Conservation (phyloP, 2,888 invertebrate genomes). For the Abrostola tripartita region DNA sequence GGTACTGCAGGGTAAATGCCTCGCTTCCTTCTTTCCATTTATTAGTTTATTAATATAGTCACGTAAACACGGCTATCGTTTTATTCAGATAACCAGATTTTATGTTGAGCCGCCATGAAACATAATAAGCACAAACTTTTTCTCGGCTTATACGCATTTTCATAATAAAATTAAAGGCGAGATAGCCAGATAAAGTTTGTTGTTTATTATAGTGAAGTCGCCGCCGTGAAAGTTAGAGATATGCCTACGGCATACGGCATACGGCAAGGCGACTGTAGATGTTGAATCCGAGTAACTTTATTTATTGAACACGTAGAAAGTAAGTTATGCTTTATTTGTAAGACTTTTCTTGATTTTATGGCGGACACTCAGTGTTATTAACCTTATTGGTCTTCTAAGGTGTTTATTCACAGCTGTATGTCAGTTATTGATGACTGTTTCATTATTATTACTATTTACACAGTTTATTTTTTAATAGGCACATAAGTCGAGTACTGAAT, state of each 20-base stretch:
- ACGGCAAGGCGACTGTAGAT: slow-evolving; percentile 26
- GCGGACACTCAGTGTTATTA: slow-evolving; percentile 10
- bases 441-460: not conserved
- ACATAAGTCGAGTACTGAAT: too few species aligned
- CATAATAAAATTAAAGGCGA: slow-evolving; percentile 56
- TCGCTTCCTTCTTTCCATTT: not conserved
- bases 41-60: slow-evolving; percentile 1
- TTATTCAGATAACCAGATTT: slow-evolving; percentile 16
- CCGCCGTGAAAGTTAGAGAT: slow-evolving; percentile 48
- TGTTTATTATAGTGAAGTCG: slow-evolving; percentile 49
- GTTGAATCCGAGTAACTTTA: slow-evolving; percentile 39
- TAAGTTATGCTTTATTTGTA: slow-evolving; percentile 32
- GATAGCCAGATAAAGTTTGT: slow-evolving; percentile 47
- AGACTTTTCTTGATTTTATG: slow-evolving; percentile 22
- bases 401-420: not conserved
- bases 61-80: slow-evolving; percentile 1
- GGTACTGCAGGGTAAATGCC: not conserved
- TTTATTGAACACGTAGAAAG: slow-evolving; percentile 46
- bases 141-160: slow-evolving; percentile 49
- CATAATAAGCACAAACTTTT: slow-evolving; percentile 23
- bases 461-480: too few species aligned
- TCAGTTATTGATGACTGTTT: not conserved
- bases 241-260: slow-evolving; percentile 30
- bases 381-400: not conserved
- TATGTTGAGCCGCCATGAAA: slow-evolving; percentile 19